Base-by-base conservation (phyloP, 53 echinoderm and acorn worm genomes). In the Antedon mediterranea region DNA sequence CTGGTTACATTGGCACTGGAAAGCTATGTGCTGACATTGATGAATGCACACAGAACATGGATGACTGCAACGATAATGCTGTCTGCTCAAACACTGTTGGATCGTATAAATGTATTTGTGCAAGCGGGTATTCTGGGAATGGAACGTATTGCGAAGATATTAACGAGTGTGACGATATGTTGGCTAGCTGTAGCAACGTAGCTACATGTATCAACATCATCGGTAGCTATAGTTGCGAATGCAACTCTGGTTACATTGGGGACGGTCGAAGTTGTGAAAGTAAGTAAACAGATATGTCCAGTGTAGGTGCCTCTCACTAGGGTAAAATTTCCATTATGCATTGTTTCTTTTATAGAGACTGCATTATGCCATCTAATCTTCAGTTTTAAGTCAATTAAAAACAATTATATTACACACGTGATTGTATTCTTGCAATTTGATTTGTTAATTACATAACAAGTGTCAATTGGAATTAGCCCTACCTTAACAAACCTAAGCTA, bases 191-290 rank as follows among this genome's bases (percentile, higher is more conserved):
- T 29, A 34, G 42, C 23, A 26, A 3, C 1, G 20, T 2, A 15
- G 84, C 84, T 33, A 78, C 74, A 4, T 84, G 84, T 73, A 72
- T 30, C 26, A 78, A 84, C 31, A 78, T 28, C 1, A 14, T 34
- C 2, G 88, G 88, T n/a, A 44, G 31, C 32, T 87, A 76, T 72
- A 29, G 34, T 11, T 87, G 88, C 71, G 27, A 76, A 14, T 87
- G 88, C 44, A 32, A 72, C 0, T 31, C 34, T 13, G 88, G 88
- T 32, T 87, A 73, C 78, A 26, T 42, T 37, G 84, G 84, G 28
- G 74, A 80, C 74, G 88, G 88, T 26, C 57, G 7, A 6, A 15
- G 2, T 18, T 57, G 57, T 23, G 57, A 57, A 18, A 57, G 57
- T 57, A 23, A 57, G 57, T 57, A 57, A 57, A 18, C 23, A 57